Evolutionary conservation across 92 coral and sea anemone species (phyloP).

Genomic region (Porites lobata): DNA sequence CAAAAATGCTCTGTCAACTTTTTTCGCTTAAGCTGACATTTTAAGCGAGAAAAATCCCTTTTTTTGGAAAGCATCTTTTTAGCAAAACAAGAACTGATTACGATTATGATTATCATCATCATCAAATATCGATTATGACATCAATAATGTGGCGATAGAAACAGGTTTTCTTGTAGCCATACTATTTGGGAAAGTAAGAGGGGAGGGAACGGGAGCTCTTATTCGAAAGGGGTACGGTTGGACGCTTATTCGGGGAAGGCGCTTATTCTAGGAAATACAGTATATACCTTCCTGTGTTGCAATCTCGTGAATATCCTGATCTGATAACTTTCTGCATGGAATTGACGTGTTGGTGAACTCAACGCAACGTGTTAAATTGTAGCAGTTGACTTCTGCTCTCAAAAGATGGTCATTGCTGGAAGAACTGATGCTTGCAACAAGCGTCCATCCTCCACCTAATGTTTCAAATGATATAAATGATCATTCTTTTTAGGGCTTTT

Average conservation of each 20-base stretch:
- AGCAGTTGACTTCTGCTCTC: slow-evolving; percentile 1
- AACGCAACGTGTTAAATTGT: slow-evolving; percentile 9
- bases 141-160: too few relatives aligned
- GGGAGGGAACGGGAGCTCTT: neutral
- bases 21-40: too few relatives aligned
- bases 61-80: too few relatives aligned
- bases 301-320: slow-evolving; percentile 16
- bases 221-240: neutral
- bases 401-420: slow-evolving; percentile 5
- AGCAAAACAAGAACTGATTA: too few relatives aligned
- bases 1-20: too few relatives aligned
- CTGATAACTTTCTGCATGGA: slow-evolving; percentile 10
- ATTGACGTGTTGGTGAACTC: neutral
- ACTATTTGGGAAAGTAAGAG: too few relatives aligned
- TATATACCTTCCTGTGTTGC: slow-evolving; percentile 22
- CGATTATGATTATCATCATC: too few relatives aligned
- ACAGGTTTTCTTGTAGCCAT: too few relatives aligned
- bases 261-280: neutral
- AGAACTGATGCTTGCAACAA: slow-evolving; percentile 10
- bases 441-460: slow-evolving; percentile 8
- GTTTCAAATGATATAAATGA: too few relatives aligned
- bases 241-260: neutral
- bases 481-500: too few relatives aligned
- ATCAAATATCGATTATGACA: too few relatives aligned
- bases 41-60: too few relatives aligned